Evolutionary conservation across 2,113 vertebrate species (phyloP).

Genomic region (Megaptera novaeangliae): DNA sequence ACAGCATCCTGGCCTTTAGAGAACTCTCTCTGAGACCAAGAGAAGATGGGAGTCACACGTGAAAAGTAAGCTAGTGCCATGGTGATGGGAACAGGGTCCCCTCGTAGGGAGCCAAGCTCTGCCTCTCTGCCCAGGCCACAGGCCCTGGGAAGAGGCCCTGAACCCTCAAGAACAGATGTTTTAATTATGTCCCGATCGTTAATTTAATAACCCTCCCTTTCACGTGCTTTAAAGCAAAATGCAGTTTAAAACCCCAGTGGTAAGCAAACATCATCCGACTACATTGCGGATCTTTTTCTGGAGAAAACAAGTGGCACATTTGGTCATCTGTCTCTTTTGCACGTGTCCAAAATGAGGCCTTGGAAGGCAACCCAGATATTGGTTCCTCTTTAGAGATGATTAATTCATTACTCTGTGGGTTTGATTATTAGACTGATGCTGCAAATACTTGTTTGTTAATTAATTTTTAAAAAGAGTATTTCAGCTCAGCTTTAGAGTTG

Average conservation of each 20-base stretch:
- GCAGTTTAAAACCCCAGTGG: neutral
- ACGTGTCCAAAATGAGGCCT: neutral
- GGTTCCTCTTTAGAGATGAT: neutral
- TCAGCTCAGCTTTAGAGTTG: neutral
- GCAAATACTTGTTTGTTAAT: neutral
- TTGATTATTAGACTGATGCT: neutral
- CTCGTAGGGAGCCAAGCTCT: too few relatives aligned
- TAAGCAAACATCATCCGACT: neutral
- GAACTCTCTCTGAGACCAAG: neutral
- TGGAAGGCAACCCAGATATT: neutral
- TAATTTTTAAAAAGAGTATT: neutral
- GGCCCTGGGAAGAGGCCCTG: neutral
- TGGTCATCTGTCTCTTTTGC: neutral
- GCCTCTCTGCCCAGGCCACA: fast-evolving
- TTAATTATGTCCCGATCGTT: neutral
- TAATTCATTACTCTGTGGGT: neutral
- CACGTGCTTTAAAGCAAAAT: neutral
- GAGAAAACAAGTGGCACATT: neutral
- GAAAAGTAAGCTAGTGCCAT: too few relatives aligned
- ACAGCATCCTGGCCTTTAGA: neutral
- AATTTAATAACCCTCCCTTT: neutral
- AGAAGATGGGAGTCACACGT: too few relatives aligned
- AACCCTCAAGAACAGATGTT: neutral
- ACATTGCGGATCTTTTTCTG: fast-evolving
- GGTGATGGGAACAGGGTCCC: neutral